Evolutionary conservation across 1,140 invertebrate genomes (phyloP).

Genomic region (Listronotus bonariensis): DNA sequence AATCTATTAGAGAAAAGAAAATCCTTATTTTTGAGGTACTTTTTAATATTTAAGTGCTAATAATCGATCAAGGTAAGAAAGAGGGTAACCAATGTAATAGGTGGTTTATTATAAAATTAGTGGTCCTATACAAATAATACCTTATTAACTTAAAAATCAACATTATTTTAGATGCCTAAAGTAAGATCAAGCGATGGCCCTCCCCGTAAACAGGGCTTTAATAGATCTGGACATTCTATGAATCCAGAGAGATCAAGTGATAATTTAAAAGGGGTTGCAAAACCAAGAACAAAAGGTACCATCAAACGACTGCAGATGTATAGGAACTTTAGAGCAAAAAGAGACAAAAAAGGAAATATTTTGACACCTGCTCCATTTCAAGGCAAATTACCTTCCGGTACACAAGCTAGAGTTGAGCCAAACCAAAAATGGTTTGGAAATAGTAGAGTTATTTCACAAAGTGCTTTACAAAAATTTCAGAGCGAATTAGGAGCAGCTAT

Average conservation of each 20-base stretch:
- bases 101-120: no score
- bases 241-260: conserved; percentile 80
- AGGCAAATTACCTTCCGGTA: conserved; percentile 84
- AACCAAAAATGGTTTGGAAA: conserved; percentile 99
- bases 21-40: no score
- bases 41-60: no score
- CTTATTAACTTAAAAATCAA: neutral
- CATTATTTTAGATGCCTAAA: conserved; percentile 68
- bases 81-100: no score
- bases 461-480: conserved; percentile 95
- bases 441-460: conserved; percentile 88
- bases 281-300: conserved; percentile 86
- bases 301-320: conserved; percentile 98
- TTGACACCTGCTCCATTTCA: conserved; percentile 89
- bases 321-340: conserved; percentile 92
- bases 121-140: no score
- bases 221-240: conserved; percentile 83
- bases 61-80: no score
- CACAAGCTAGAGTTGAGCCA: conserved; percentile 92
- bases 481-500: conserved; percentile 91
- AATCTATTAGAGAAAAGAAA: no score
- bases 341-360: conserved; percentile 91
- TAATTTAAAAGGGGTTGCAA: conserved; percentile 82
- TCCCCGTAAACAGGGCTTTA: conserved; percentile 75
- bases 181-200: conserved; percentile 67